Evolutionary conservation across 2,113 vertebrate species (phyloP).

Genomic region (Colius striatus): DNA sequence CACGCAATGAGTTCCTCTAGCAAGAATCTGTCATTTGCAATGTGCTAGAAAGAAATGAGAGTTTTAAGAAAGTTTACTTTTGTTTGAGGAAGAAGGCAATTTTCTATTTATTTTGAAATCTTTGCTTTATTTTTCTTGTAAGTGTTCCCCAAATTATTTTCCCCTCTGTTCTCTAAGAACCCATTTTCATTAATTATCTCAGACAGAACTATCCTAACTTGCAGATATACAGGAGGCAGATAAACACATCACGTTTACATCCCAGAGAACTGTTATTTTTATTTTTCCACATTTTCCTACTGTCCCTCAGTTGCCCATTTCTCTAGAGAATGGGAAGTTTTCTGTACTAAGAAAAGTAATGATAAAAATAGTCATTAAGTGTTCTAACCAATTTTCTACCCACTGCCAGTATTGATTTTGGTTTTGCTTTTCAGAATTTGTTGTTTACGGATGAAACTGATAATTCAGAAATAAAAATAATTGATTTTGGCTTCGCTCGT

Average conservation of each 20-base stretch:
- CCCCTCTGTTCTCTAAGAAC: background rate
- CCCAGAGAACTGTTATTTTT: background rate
- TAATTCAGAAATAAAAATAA: slow-evolving; percentile 97
- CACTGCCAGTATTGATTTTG: background rate
- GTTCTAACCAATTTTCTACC: background rate
- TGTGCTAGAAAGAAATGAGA: background rate
- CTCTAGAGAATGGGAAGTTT: background rate
- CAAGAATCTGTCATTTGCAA: background rate
- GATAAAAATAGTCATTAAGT: background rate
- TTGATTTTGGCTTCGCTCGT: slow-evolving; percentile 97
- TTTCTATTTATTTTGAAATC: background rate
- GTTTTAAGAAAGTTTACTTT: background rate
- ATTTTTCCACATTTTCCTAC: background rate
- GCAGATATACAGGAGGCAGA: background rate
- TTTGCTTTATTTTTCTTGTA: background rate
- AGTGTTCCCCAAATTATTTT: background rate
- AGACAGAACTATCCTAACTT: background rate
- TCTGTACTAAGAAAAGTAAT: background rate
- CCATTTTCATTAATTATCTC: background rate
- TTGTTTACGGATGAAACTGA: slow-evolving; percentile 95
- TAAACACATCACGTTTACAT: background rate
- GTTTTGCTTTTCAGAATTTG: slow-evolving; percentile 85
- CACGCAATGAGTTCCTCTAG: background rate
- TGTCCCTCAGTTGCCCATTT: background rate
- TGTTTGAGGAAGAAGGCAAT: background rate